Evolutionary conservation across 2,888 invertebrate genomes (phyloP).

Genomic region (Mellilla xanthometata): DNA sequence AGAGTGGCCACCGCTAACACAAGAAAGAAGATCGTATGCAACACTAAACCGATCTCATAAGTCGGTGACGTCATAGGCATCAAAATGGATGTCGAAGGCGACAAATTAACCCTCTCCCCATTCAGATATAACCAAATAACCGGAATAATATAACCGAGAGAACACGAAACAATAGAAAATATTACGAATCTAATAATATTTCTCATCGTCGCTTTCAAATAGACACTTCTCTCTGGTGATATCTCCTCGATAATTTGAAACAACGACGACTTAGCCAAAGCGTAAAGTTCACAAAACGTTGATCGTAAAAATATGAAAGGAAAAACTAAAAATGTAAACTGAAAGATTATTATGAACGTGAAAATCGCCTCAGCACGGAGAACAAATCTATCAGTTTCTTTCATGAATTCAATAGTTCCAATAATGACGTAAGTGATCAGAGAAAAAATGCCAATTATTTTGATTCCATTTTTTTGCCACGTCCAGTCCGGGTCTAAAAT

Average conservation of each 20-base stretch:
- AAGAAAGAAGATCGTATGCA: conserved; percentile 51
- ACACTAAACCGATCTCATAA: conserved; percentile 51
- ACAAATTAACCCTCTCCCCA: conserved; percentile 49
- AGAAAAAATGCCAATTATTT: conserved; percentile 39
- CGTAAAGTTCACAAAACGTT: conserved; percentile 45
- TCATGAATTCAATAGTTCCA: conserved; percentile 49
- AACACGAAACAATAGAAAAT: conserved; percentile 37
- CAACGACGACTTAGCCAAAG: conserved; percentile 46
- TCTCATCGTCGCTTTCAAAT: conserved; percentile 25
- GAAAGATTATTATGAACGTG: conserved; percentile 44
- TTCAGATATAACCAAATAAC: conserved; percentile 49
- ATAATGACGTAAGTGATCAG: conserved; percentile 49
- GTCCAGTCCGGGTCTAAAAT: conserved; percentile 58
- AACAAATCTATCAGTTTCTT: conserved; percentile 42
- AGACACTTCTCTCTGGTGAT: conserved; percentile 25
- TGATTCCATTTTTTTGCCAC: conserved; percentile 40
- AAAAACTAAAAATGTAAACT: conserved; percentile 43
- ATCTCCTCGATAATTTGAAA: conserved; percentile 38
- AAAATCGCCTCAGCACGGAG: conserved; percentile 52
- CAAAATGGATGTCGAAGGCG: conserved; percentile 51
- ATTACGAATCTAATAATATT: conserved; percentile 38
- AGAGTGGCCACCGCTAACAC: conserved; percentile 43
- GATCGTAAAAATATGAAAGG: conserved; percentile 41
- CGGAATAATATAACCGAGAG: conserved; percentile 39
- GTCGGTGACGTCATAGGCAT: conserved; percentile 60